Conservation (phyloP, 2,888 invertebrate species). For the Protonemura montana region DNA sequence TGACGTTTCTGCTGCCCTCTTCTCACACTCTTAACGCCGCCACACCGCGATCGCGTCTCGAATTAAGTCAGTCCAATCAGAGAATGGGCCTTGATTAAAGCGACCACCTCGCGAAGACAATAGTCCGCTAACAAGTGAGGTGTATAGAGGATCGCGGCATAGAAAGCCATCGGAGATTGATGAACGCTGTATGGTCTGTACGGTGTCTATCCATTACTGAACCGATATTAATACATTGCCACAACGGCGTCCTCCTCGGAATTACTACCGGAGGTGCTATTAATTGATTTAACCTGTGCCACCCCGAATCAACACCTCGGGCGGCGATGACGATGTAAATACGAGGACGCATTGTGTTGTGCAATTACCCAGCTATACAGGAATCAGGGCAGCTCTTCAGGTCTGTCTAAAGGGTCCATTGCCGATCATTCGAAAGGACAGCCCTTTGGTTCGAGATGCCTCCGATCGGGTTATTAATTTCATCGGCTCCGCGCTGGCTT, state of each 20-base stretch:
- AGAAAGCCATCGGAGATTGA: conserved; percentile 27
- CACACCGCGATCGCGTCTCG: not conserved
- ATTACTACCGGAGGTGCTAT: conserved; percentile 33
- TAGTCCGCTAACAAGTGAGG: conserved; percentile 28
- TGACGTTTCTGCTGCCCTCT: not conserved
- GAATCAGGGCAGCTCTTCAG: conserved; percentile 2
- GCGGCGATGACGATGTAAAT: conserved; percentile 30
- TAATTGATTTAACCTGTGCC: conserved; percentile 37
- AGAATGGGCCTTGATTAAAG: conserved; percentile 37
- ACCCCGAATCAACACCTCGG: conserved; percentile 30
- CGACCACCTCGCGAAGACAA: conserved; percentile 25
- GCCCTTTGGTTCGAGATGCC: not conserved
- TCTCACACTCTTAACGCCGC: conserved; percentile 30
- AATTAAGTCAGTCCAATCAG: conserved; percentile 21
- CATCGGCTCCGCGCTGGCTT: not conserved
- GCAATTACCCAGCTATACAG: conserved; percentile 28
- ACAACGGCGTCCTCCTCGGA: not conserved
- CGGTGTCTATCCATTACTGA: conserved; percentile 27
- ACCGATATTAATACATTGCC: not conserved
- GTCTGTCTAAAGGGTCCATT: not conserved
- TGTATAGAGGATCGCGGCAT: not conserved
- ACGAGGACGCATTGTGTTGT: not conserved
- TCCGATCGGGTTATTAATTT: not conserved
- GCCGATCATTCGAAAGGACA: not conserved
- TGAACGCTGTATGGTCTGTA: not conserved